phyloP scores from a whole-genome alignment of 2,113 vertebrate species.

The Bujurquina vittata region DNA sequence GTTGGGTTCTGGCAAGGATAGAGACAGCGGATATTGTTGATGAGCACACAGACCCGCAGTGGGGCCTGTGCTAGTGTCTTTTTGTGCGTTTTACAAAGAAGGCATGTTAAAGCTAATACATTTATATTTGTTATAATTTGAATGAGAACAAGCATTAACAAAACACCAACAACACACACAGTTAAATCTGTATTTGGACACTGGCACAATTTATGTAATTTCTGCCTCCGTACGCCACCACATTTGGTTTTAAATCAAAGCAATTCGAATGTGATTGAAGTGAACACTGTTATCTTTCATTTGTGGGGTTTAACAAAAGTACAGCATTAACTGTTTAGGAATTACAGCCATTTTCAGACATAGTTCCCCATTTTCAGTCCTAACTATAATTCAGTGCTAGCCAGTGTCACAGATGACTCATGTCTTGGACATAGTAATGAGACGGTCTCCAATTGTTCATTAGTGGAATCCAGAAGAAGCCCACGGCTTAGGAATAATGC shows the following conservation, averaged over 20 bases:
- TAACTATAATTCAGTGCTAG: neutral
- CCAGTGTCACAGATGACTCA: neutral
- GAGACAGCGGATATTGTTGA: neutral
- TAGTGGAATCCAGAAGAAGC: neutral
- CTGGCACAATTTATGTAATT: neutral
- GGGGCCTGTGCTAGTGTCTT: neutral
- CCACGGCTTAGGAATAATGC: neutral
- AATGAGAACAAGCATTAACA: neutral
- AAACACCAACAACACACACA: neutral
- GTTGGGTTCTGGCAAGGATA: conserved; percentile 3
- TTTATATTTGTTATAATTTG: neutral
- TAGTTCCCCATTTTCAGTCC: neutral
- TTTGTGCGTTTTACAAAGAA: neutral
- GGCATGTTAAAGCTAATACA: neutral
- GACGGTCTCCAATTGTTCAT: neutral
- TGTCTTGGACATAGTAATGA: neutral
- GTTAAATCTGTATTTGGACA: neutral
- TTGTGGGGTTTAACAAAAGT: neutral
- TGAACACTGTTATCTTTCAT: neutral
- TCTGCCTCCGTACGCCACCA: neutral
- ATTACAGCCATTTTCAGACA: neutral
- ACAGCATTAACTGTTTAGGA: neutral
- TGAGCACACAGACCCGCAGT: neutral
- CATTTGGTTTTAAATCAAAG: neutral
- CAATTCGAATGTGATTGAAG: neutral